Percentiles rank a stretch among this genome's conserved stretches.
phyloP scores from a whole-genome alignment of 2,888 invertebrate species.

The Omphaloscelis lunosa region DNA sequence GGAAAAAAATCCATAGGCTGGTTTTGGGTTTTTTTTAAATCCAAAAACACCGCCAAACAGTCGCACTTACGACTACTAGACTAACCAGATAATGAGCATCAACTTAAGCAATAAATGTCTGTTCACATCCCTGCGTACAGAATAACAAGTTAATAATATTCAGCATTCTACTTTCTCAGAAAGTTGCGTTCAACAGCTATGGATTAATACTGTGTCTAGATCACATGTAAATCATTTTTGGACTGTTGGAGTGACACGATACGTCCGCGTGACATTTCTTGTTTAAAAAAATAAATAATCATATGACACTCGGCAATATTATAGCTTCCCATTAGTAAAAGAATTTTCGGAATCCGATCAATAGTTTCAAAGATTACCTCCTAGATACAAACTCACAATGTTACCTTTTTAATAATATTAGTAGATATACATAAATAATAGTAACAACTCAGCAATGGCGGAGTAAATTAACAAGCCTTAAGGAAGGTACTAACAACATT shows the following conservation, averaged over 20 bases:
- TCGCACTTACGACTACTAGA: neutral
- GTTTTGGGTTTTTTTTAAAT: neutral
- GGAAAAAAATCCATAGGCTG: neutral
- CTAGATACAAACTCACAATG: neutral
- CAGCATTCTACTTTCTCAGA: slow-evolving; percentile 14
- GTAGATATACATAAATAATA: neutral
- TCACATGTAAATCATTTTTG: slow-evolving; percentile 17
- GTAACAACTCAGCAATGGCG: neutral
- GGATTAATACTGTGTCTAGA: neutral
- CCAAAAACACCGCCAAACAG: no score
- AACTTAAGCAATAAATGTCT: slow-evolving; percentile 9
- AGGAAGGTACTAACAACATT: neutral
- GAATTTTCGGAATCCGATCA: neutral
- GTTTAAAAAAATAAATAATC: no score
- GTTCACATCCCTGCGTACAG: neutral
- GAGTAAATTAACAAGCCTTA: neutral
- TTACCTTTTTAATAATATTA: no score
- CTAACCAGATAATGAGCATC: neutral
- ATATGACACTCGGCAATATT: neutral
- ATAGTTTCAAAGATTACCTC: neutral
- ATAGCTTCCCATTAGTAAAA: neutral
- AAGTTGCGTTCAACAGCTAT: neutral
- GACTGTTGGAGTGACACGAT: slow-evolving; percentile 12
- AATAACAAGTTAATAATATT: slow-evolving; percentile 10
- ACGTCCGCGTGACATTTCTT: no score